Evolutionary conservation across 2,888 invertebrate genomes (phyloP).

Genomic region (Polydrusus pterygomalis): DNA sequence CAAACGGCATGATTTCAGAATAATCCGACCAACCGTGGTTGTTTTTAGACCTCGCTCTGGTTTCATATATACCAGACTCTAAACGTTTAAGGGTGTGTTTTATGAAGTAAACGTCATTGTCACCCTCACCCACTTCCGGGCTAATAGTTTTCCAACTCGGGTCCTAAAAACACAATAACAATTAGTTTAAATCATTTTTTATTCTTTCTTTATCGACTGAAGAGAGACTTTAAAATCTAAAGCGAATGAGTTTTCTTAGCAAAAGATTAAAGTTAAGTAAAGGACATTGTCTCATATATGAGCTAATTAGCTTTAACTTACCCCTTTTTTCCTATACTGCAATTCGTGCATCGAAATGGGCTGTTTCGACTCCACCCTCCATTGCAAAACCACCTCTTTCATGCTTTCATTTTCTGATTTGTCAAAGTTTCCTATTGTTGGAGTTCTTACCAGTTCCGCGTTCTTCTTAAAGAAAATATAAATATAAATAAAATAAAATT

Average conservation of each 20-base stretch:
- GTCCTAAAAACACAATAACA: conserved; percentile 63
- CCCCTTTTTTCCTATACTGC: conserved; percentile 71
- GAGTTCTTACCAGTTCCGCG: conserved; percentile 65
- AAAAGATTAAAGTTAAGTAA: no score
- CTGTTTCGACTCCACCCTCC: conserved; percentile 72
- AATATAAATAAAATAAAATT: no score
- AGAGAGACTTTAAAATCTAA: no score
- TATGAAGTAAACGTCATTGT: conserved; percentile 68
- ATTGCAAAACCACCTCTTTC: conserved; percentile 69
- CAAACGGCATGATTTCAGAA: conserved; percentile 68
- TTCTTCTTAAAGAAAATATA: no score
- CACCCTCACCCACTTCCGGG: conserved; percentile 63
- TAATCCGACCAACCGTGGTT: conserved; percentile 72
- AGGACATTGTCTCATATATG: no score
- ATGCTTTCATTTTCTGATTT: conserved; percentile 58
- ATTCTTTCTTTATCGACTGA: no score
- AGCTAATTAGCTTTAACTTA: conserved; percentile 65
- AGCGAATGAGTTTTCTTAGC: no score
- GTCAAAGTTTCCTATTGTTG: conserved; percentile 61
- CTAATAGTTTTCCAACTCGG: conserved; percentile 65
- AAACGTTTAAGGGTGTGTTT: conserved; percentile 69
- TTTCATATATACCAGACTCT: conserved; percentile 71
- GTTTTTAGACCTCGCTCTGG: conserved; percentile 70
- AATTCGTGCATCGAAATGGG: conserved; percentile 71
- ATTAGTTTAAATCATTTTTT: no score